Base-by-base conservation (phyloP, 1,140 invertebrate genomes). In the Hyles vespertilio region DNA sequence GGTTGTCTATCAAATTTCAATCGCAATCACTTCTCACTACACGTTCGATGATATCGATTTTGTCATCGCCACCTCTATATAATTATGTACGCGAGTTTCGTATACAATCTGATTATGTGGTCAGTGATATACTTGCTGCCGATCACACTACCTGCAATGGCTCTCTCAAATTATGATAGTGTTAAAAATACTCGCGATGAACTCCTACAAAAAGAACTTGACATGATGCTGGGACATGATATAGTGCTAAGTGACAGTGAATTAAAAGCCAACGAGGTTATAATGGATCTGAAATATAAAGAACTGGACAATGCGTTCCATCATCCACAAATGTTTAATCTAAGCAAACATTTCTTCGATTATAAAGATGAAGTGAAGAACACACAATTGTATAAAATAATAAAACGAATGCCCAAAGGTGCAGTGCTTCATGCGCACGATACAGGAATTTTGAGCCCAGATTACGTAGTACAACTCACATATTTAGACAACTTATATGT, bases 371-470 rank as follows among this genome's bases (percentile, higher is more conserved):
- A 91, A 4, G 94, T 96, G 47, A 90, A 92, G 9, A 69, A 89
- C 1, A 94, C 94, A 0, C 77, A 91, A 52, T 91, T 96, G 0
- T 96, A 93, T 60, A 74, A 91, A 53, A 91, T 96, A 5, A 92
- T 96, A n/a, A 84, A 91, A 61, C 84, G 89, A 32, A 91, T 95
- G 88, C 94, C 94, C 0, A 94, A 94, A 89, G 95, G 94, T 32
- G 92, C 91, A 0, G 92, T 92, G 0, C 87, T 96, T 0, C 95
- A 96, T 73, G 79, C 91, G 2, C 95, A 96, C 68, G 93, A 95
- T 58, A 91, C 92, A 3, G 91, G 93, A 0, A 87, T 94, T 0
- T 90, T 92, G 0, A 92, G 92, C 2, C 81, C 90, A 0, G 91
- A 94, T 53, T 96, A 92, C 82, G 60, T 96, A 0, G 87, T 94